These are phyloP conservation scores for Erannis defoliaria DNA, from an alignment of 2,888 invertebrate species.

Conservation along the genomic window DNA sequence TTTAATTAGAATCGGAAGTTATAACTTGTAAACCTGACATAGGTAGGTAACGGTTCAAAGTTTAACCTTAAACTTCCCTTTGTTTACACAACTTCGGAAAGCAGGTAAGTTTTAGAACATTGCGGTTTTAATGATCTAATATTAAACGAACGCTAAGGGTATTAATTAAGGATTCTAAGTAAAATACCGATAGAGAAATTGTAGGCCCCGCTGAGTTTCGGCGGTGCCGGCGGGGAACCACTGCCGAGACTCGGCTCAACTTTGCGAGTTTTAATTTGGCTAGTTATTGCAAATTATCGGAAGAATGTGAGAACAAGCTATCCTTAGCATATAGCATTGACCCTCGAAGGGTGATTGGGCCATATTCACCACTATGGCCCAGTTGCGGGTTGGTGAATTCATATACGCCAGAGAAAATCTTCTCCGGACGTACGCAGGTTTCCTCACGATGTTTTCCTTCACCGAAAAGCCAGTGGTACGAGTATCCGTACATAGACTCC, in stretches of 20 bases:
- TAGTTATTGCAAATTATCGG: conserved; percentile 27
- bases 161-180: conserved; percentile 83
- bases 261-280: conserved; percentile 32
- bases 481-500: too few species aligned
- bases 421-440: too few species aligned
- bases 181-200: conserved; percentile 75
- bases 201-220: conserved; percentile 56
- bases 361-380: too few species aligned
- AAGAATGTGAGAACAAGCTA: conserved; percentile 4
- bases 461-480: too few species aligned
- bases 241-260: conserved; percentile 23
- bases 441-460: too few species aligned
- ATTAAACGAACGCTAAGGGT: conserved; percentile 83
- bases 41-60: conserved; percentile 78
- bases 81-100: conserved; percentile 82
- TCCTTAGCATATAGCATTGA: background rate
- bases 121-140: conserved; percentile 86
- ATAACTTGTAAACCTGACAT: conserved; percentile 77
- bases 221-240: conserved; percentile 32
- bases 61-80: conserved; percentile 79
- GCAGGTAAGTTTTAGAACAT: conserved; percentile 85
- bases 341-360: too few species aligned
- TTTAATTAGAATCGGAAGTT: conserved; percentile 81
- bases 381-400: too few species aligned
- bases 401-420: too few species aligned